Evolutionary conservation across 2,797 vertebrate genomes (phyloP), one percentile per base, ranked within the genome.

Genomic region (Acanthurus leucopareius): DNA sequence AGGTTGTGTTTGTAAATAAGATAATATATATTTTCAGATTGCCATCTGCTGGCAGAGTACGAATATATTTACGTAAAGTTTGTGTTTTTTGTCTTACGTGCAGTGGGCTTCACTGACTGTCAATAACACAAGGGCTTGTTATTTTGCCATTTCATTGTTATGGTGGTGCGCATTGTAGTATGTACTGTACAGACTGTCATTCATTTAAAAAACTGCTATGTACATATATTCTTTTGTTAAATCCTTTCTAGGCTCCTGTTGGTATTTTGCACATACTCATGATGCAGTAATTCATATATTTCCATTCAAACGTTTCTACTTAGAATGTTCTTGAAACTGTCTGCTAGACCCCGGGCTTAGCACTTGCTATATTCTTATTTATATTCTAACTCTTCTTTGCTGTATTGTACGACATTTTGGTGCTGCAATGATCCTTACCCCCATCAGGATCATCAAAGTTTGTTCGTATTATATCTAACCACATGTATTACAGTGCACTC

Each of bases 11-110:
- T 91, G 83, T 88, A 90, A 84, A 90, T 90, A 88, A 92, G 84
- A 90, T 88, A 86, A 92, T 92, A 90, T 91, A 90, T 93, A 95
- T 94, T 95, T 95, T 96, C 94, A 93, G 92, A 95, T 94, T 95
- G 94, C 95, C 95, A 93, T 97, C 97, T 98, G 97, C 96, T 94
- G 97, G 96, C 96, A 96, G 96, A 96, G 92, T 95, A 94, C 90
- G 79, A 94, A 92, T 93, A 94, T 96, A 95, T 96, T 94, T 93
- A 78, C 66, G 92, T 96, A 95, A 95, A 93, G 91, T 95, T 95
- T 93, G 91, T 94, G 32, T 35, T 35, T 35, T 35, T 7, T 74
- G 79, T 45, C 58, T 60, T 94, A 95, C 91, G 90, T 94, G 94
- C 95, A 96, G 95, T 95, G 61, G 73, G 69, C 73, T 72, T 82